Evolutionary conservation across 2,888 invertebrate species (phyloP).

Genomic region (Drosophila fulvimacula): DNA sequence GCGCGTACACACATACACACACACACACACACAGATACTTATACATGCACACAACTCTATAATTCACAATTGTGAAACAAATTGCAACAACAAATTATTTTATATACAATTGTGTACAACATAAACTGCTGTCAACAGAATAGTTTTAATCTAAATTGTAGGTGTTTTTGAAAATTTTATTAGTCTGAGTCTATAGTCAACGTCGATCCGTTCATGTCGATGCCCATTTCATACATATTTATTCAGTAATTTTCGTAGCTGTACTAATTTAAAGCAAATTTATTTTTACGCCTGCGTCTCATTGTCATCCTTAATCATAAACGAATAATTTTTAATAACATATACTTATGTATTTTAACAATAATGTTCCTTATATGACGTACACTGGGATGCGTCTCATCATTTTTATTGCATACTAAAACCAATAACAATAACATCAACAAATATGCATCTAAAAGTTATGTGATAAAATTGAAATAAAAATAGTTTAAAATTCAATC

Average conservation of each 20-base stretch:
- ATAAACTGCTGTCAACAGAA: slow-evolving; percentile 38
- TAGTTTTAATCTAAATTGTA: slow-evolving; percentile 45
- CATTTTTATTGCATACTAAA: slow-evolving; percentile 25
- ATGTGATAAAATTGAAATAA: slow-evolving; percentile 54
- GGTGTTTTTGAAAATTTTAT: slow-evolving; percentile 53
- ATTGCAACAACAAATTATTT: slow-evolving; percentile 13
- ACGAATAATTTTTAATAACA: slow-evolving; percentile 37
- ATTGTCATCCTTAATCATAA: slow-evolving; percentile 39
- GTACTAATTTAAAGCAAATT: slow-evolving; percentile 33
- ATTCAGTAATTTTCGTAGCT: slow-evolving; percentile 26
- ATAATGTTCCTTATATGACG: slow-evolving; percentile 57
- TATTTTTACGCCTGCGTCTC: slow-evolving; percentile 28
- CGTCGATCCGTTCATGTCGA: slow-evolving; percentile 31
- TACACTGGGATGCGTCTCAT: slow-evolving; percentile 25
- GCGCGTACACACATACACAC: neutral
- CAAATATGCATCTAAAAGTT: slow-evolving; percentile 38
- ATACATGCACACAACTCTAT: neutral
- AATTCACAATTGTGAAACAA: slow-evolving; percentile 3
- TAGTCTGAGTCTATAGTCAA: slow-evolving; percentile 56
- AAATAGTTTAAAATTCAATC: slow-evolving; percentile 27
- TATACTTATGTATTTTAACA: slow-evolving; percentile 39
- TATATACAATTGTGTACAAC: slow-evolving; percentile 47
- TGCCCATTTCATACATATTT: slow-evolving; percentile 40
- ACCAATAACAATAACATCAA: slow-evolving; percentile 20
- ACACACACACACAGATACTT: neutral